phyloP scores from a whole-genome alignment of 2,888 invertebrate genomes.

The Leptarthrus brevirostris region DNA sequence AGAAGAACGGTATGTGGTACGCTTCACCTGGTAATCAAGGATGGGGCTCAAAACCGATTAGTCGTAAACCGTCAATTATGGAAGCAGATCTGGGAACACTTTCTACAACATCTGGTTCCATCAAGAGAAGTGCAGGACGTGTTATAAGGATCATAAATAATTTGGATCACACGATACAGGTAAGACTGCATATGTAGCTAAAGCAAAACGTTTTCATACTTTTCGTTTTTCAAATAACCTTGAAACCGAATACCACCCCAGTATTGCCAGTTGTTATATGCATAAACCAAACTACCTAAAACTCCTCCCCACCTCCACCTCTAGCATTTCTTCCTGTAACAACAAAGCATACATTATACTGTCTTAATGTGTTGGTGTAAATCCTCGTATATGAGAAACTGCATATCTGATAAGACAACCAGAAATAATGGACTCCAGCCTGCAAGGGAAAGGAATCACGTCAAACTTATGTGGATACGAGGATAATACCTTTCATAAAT shows the following conservation, averaged over 20 bases:
- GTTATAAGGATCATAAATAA: constrained; percentile 95
- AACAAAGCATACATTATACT: not conserved
- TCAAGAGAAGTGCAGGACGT: constrained; percentile 84
- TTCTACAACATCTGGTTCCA: constrained; percentile 71
- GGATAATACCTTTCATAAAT: not conserved
- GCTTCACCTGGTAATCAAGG: constrained; percentile 71
- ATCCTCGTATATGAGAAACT: constrained; percentile 20
- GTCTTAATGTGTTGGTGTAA: not conserved
- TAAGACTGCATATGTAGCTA: constrained; percentile 64
- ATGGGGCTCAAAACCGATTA: constrained; percentile 77
- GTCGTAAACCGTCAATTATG: constrained; percentile 85
- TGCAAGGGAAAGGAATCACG: not conserved
- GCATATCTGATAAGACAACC: constrained; percentile 42
- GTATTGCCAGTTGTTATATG: not conserved
- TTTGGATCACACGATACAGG: constrained; percentile 91
- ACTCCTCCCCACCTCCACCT: not conserved
- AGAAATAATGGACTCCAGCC: constrained; percentile 24
- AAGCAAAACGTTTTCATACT: not conserved
- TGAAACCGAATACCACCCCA: constrained; percentile 24
- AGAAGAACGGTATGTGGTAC: constrained; percentile 91
- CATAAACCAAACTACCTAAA: not conserved
- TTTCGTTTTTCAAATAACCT: constrained; percentile 39
- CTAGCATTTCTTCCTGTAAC: not conserved
- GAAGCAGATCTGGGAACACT: constrained; percentile 79
- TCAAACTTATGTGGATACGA: not conserved